Percentiles rank a stretch among this genome's conserved stretches.
These are phyloP conservation scores for Helicolenus hilgendorfi DNA, from an alignment of 2,797 vertebrate genomes.

Conservation along the genomic window DNA sequence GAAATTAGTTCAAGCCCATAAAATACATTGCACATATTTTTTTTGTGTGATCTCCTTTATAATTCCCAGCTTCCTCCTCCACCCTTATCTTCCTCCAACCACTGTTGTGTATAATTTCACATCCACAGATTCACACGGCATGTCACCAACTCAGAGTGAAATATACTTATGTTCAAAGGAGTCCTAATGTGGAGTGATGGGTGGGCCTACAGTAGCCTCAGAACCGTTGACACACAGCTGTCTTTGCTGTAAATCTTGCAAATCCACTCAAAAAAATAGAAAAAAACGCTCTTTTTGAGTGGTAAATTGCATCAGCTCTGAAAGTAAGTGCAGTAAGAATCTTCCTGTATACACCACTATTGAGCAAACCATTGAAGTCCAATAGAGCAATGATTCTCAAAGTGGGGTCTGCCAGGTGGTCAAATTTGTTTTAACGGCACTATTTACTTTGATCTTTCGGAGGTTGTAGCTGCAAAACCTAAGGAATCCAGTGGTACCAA, in stretches of 20 bases:
- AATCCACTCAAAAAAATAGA: slow-evolving; percentile 84
- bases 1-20: slow-evolving; percentile 81
- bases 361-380: slow-evolving; percentile 42
- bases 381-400: neutral
- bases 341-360: slow-evolving; percentile 30
- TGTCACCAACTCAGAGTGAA: slow-evolving; percentile 88
- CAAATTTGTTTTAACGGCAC: accelerated
- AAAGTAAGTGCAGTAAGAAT: slow-evolving; percentile 63
- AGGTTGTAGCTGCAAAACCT: no score
- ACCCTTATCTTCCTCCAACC: slow-evolving; percentile 79
- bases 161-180: slow-evolving; percentile 91
- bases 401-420: no score
- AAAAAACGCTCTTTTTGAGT: slow-evolving; percentile 76
- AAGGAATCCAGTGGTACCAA: no score
- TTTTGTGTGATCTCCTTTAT: slow-evolving; percentile 82
- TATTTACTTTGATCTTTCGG: no score
- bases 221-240: slow-evolving; percentile 91
- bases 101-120: slow-evolving; percentile 90
- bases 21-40: slow-evolving; percentile 75
- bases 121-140: slow-evolving; percentile 88
- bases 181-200: slow-evolving; percentile 89
- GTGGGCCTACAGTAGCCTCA: slow-evolving; percentile 84
- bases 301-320: slow-evolving; percentile 82
- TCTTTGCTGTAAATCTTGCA: slow-evolving; percentile 91
- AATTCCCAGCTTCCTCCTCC: slow-evolving; percentile 72